Percentiles rank a stretch among this genome's conserved stretches.
Conservation (phyloP, 2,888 invertebrate species). For the Prosopocoilus inquinatus region DNA sequence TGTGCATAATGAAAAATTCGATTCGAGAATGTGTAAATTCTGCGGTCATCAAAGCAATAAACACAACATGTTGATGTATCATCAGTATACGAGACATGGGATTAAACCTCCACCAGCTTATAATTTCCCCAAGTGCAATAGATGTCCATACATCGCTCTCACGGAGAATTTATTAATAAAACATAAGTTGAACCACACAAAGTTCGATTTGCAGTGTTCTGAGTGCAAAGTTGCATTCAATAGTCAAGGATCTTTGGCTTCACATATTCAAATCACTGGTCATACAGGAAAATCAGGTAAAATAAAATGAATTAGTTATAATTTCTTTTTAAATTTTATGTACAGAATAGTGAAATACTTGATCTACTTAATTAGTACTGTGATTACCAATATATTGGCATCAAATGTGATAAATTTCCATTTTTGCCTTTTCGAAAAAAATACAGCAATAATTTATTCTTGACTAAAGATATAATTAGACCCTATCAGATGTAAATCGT, state of each 20-base stretch:
- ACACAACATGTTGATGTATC: constrained; percentile 72
- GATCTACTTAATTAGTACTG: no score
- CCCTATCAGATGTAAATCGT: no score
- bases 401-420: no score
- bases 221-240: constrained; percentile 58
- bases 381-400: no score
- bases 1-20: constrained; percentile 75
- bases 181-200: constrained; percentile 66
- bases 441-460: no score
- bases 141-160: constrained; percentile 74
- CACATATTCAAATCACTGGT: constrained; percentile 59
- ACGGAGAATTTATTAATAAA: constrained; percentile 67
- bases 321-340: neutral
- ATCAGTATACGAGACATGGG: constrained; percentile 77
- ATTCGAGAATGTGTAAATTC: constrained; percentile 76
- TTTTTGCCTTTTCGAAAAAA: no score
- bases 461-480: no score
- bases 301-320: neutral
- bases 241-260: constrained; percentile 48
- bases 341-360: neutral
- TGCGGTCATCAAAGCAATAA: constrained; percentile 77
- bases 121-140: constrained; percentile 75
- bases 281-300: constrained; percentile 46
- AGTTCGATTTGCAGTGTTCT: constrained; percentile 55
- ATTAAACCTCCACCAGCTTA: constrained; percentile 65